Conservation (phyloP, 2,888 invertebrate species). For the Pelosia muscerda region DNA sequence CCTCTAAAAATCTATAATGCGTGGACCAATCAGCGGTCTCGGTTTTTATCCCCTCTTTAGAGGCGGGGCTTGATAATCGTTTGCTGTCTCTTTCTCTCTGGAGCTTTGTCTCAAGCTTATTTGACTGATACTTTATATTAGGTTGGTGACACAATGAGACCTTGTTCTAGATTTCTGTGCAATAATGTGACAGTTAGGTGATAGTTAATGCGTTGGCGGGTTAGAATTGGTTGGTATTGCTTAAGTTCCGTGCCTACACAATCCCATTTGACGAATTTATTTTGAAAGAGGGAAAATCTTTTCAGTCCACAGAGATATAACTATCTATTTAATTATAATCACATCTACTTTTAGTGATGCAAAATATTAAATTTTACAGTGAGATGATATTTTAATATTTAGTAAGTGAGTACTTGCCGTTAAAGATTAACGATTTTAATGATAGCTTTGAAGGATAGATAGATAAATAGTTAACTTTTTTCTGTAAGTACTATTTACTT, state of each 20-base stretch:
- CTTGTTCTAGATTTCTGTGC: conserved; percentile 42
- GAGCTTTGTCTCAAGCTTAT: conserved; percentile 70
- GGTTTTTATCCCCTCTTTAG: conserved; percentile 75
- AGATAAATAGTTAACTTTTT: no score
- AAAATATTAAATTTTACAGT: neutral
- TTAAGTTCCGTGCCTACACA: conserved; percentile 19
- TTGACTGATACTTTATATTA: conserved; percentile 57
- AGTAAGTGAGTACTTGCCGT: neutral
- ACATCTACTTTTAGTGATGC: neutral
- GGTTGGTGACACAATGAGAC: conserved; percentile 57
- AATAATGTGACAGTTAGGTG: conserved; percentile 29
- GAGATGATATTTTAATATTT: neutral
- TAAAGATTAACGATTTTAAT: neutral
- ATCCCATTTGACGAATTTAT: neutral
- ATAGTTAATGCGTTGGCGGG: conserved; percentile 39
- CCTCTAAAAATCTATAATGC: conserved; percentile 83
- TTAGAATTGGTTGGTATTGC: conserved; percentile 41
- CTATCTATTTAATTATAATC: neutral
- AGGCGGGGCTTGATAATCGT: conserved; percentile 75
- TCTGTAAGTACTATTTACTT: no score
- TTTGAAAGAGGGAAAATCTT: no score
- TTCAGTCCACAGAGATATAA: no score
- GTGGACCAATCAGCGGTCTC: conserved; percentile 75
- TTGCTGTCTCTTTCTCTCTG: conserved; percentile 75
- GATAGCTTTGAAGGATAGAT: neutral